A percentile compares a stretch with the other conserved stretches of the same genome.
Conservation (phyloP, 2,113 vertebrate species). For the Litocranius walleri region DNA sequence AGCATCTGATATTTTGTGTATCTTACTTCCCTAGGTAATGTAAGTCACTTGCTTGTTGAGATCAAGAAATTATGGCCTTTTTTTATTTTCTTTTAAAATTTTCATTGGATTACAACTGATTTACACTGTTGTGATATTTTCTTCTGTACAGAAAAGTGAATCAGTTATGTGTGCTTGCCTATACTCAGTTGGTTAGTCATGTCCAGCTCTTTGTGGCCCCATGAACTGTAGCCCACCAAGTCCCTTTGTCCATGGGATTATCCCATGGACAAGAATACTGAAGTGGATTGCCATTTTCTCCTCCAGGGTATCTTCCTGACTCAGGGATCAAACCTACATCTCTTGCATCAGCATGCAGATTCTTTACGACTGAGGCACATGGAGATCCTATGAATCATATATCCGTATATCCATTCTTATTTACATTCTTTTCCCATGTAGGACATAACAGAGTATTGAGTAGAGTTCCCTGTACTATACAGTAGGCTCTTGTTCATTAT, state of each 20-base stretch:
- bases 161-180: neutral
- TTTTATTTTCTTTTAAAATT: neutral
- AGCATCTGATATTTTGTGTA: neutral
- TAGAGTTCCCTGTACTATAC: neutral
- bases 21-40: neutral
- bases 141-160: neutral
- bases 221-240: accelerated
- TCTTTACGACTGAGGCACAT: neutral
- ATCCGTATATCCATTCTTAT: neutral
- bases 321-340: neutral
- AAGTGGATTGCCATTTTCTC: neutral
- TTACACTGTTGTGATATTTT: neutral
- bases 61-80: neutral
- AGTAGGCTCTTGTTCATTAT: neutral
- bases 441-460: neutral
- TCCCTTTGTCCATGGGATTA: neutral
- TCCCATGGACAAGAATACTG: neutral
- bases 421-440: neutral
- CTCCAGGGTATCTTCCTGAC: neutral
- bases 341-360: neutral
- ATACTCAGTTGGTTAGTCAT: neutral
- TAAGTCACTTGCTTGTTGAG: neutral
- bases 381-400: neutral
- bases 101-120: neutral
- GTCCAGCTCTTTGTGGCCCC: neutral